Evolutionary conservation across 2,113 vertebrate species (phyloP).

Genomic region (Aspiorhynchus laticeps): DNA sequence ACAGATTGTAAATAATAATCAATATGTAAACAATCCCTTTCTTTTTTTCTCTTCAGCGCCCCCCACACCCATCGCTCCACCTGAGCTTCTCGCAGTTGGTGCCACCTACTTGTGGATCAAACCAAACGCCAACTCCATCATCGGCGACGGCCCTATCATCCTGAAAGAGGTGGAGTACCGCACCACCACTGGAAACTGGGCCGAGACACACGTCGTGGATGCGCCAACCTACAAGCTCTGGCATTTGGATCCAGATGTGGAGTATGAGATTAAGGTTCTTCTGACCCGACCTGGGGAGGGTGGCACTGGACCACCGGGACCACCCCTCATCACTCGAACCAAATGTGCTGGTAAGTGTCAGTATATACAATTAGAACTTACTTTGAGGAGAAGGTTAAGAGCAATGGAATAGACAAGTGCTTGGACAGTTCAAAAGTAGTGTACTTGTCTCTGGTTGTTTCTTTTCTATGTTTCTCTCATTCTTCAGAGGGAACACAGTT

Average conservation of each 20-base stretch:
- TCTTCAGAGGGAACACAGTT: neutral
- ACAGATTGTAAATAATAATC: neutral
- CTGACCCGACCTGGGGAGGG: constrained; percentile 93
- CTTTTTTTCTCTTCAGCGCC: constrained; percentile 79
- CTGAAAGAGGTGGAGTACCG: constrained; percentile 95
- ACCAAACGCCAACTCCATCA: constrained; percentile 97
- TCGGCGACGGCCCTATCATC: constrained; percentile 96
- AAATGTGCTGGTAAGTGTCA: constrained; percentile 91
- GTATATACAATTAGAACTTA: neutral
- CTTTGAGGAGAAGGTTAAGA: neutral
- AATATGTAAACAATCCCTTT: neutral
- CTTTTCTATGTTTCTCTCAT: neutral
- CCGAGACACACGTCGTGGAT: constrained; percentile 92
- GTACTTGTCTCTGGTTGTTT: neutral
- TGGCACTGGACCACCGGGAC: constrained; percentile 91
- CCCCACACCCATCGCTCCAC: constrained; percentile 93
- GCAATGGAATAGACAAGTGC: neutral
- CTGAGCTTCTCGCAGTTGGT: constrained; percentile 90
- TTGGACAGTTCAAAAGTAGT: neutral
- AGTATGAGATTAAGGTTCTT: constrained; percentile 95
- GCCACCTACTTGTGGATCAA: constrained; percentile 99
- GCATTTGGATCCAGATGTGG: constrained; percentile 96
- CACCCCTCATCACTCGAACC: constrained; percentile 91
- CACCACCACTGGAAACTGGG: constrained; percentile 94
- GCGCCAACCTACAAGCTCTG: constrained; percentile 95